Base-by-base conservation (phyloP, 2,888 invertebrate species). In the Trichacis sp. region DNA sequence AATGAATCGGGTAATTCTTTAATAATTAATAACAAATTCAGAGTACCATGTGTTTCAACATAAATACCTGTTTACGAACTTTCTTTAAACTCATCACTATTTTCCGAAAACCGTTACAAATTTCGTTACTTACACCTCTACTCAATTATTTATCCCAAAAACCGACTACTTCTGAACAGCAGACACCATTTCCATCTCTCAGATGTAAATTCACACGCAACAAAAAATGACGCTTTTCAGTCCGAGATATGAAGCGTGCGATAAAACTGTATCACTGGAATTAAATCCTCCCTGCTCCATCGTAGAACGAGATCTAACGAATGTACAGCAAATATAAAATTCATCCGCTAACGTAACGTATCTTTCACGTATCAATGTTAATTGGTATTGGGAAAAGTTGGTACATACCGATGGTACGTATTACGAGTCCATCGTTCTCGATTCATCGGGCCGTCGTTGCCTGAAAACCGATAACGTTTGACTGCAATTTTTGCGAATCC, bases 371-470 rank as follows among this genome's bases (percentile, higher is more conserved):
- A 46, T 52, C 45, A 53, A 63, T 57, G 48, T 63, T 49, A 43
- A 48, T 51, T 56, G 57, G 47, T 58, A 58, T 63, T 63, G 63
- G 45, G 54, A 58, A 63, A 58, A 53, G 19, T 12, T 46, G 20
- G 40, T 57, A 48, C 20, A 47, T 53, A 42, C 43, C 17, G 9
- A 15, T 17, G 1, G 11, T 42, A 15, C 29, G 15, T 42, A 8
- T 15, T 62, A 50, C 29, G 18, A 47, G 38, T 62, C 51, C 38
- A 43, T 40, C 50, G 36, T 14, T 36, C 17, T 48, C 40, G 55
- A 62, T 52, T 51, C 42, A 46, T 45, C 49, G 4, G 11, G n/a
- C 15, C 15, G 36, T 17, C 24, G 30, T 29, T 30, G 24, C 12
- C 14, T 30, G 36, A 42, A 18, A 50, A 42, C 43, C 43, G 43